Base-by-base conservation (phyloP, 2,113 vertebrate species). In the Cathartes aura region DNA sequence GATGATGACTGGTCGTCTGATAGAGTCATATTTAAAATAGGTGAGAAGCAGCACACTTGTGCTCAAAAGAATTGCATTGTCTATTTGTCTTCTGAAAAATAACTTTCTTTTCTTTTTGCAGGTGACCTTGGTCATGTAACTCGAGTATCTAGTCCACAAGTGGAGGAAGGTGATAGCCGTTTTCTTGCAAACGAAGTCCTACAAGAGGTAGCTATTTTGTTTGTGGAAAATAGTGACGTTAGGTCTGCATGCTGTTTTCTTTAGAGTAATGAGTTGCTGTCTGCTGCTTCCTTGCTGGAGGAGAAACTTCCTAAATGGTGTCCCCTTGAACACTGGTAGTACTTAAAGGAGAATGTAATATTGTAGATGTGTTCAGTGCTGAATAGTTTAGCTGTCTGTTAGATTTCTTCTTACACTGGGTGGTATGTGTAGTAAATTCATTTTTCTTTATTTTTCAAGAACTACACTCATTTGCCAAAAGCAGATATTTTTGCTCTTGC, bases 101-200 rank as follows among this genome's bases (percentile, higher is more conserved):
- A 89, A 96, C 53, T 71, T 47, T 26, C 7, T 50, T 68, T 88
- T 23, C 42, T 36, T 94, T 83, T 60, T 82, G 45, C 93, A 99
- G 99, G 99, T 97, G 99, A 99, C 96, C 99, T 99, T 47, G 99
- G 99, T 75, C 99, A 99, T 87, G 99, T 99, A 88, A 99, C 99
- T 34, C 98, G 99, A 76, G 98, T 99, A 53, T 99, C 98, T 78
- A 99, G 99, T 97, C 99, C 99, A 32, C 99, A 99, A 34, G 99
- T 99, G 55, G 99, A 99, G 93, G 99, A 99, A 95, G 99, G 99
- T 8, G 99, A 99, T 98, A 99, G 99, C 96, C 98, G 99, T 95
- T 99, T 99, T 67, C 97, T 99, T 97, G 99, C 99, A 38, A 99
- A 99, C 96, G 99, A 99, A 98, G 98, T 99, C 92, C 98, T 99